A percentile compares a stretch with the other conserved stretches of the same genome.
phyloP scores from a whole-genome alignment of 2,888 invertebrate species.

The Drosophila koepferae region DNA sequence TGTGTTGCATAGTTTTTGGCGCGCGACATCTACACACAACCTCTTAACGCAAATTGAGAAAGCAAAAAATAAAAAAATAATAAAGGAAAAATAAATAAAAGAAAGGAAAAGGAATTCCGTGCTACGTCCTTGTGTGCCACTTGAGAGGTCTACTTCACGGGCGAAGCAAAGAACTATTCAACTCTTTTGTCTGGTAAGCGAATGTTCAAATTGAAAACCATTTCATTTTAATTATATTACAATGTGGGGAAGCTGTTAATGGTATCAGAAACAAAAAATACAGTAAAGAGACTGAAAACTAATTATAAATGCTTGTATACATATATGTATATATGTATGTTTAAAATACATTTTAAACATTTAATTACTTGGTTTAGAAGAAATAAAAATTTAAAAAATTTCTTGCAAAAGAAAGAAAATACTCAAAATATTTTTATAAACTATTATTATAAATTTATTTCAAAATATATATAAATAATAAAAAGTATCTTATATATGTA shows the following conservation, averaged over 20 bases:
- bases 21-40: constrained; percentile 49
- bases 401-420: too few species aligned
- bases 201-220: neutral
- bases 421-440: too few species aligned
- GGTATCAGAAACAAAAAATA: neutral
- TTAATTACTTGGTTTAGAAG: neutral
- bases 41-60: constrained; percentile 47
- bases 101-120: too few species aligned
- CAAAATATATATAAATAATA: too few species aligned
- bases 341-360: neutral
- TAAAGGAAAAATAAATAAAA: neutral
- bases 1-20: constrained; percentile 77
- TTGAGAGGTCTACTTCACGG: constrained; percentile 29
- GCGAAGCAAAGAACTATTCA: constrained; percentile 47
- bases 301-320: neutral
- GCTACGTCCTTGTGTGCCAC: neutral
- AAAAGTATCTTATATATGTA: too few species aligned
- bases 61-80: neutral
- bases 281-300: neutral
- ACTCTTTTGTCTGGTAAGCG: constrained; percentile 69
- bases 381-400: neutral
- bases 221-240: neutral
- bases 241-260: neutral
- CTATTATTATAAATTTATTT: too few species aligned
- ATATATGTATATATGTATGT: neutral